Conservation (phyloP, 23 tunicate genomes). For the Ciona savignyi region DNA sequence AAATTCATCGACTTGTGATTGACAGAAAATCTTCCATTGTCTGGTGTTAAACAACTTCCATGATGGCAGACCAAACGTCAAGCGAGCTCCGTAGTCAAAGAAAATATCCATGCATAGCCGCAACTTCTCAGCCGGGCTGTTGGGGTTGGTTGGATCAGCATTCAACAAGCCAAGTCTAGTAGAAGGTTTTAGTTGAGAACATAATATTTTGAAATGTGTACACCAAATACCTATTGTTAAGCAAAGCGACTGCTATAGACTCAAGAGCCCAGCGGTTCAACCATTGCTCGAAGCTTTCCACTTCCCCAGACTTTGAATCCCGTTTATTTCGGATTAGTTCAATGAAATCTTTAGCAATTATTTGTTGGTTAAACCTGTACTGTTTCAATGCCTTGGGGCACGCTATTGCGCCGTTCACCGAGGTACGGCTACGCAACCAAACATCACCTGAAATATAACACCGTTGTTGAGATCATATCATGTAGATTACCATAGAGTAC, state of each 20-base stretch:
- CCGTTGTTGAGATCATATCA: too few species aligned
- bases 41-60: constrained; percentile 79
- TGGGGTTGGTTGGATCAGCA: constrained; percentile 1
- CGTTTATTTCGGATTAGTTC: constrained; percentile 6
- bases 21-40: constrained; percentile 73
- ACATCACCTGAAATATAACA: constrained; percentile 41
- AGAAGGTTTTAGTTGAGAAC: too few species aligned
- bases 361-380: constrained; percentile 31
- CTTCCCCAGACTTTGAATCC: constrained; percentile 35
- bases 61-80: constrained; percentile 76
- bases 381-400: constrained; percentile 34
- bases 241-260: constrained; percentile 69
- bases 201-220: too few species aligned
- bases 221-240: constrained; percentile 76
- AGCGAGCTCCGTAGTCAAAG: constrained; percentile 91
- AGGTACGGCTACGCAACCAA: constrained; percentile 51
- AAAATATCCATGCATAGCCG: constrained; percentile 77
- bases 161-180: constrained; percentile 74
- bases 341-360: constrained; percentile 53
- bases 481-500: too few species aligned
- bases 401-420: constrained; percentile 61
- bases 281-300: constrained; percentile 38
- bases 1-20: constrained; percentile 83
- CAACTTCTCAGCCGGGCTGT: constrained; percentile 57
- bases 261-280: constrained; percentile 90